These are phyloP conservation scores for Formica selysi DNA, from an alignment of 1,140 invertebrate genomes.

Conservation along the genomic window DNA sequence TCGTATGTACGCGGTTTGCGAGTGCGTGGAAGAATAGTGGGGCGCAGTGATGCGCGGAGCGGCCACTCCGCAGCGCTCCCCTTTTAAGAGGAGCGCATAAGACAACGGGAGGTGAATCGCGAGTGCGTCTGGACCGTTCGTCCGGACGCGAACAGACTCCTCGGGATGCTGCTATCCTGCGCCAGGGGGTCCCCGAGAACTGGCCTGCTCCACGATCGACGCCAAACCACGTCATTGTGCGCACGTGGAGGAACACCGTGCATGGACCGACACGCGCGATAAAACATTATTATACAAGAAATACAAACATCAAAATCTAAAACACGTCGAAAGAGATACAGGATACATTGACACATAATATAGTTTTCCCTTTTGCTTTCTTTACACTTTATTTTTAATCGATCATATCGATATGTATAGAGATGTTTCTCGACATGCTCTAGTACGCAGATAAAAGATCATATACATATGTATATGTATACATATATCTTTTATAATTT, in stretches of 20 bases:
- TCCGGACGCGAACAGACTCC: background rate
- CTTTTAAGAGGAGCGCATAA: conserved; percentile 84
- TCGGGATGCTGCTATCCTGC: conserved; percentile 73
- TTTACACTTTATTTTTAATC: too few relatives aligned
- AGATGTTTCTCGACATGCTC: too few relatives aligned
- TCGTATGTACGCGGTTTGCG: conserved; percentile 72
- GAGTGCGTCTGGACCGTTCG: too few relatives aligned
- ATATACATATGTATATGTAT: too few relatives aligned
- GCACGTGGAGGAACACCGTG: conserved; percentile 2
- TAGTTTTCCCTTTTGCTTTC: too few relatives aligned
- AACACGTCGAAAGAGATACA: too few relatives aligned
- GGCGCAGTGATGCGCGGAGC: conserved; percentile 84
- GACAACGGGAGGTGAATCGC: conserved; percentile 65
- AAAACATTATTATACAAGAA: background rate
- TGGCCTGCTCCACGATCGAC: conserved; percentile 84
- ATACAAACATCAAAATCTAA: too few relatives aligned
- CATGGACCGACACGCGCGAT: background rate
- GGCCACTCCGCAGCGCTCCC: conserved; percentile 86
- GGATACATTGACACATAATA: too few relatives aligned
- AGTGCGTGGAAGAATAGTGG: conserved; percentile 79
- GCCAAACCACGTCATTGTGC: conserved; percentile 62
- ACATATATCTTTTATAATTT: too few relatives aligned
- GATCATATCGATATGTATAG: too few relatives aligned
- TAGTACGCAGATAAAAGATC: too few relatives aligned
- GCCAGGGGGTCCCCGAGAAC: conserved; percentile 84